A percentile compares a stretch with the other conserved stretches of the same genome.
phyloP scores from a whole-genome alignment of 1,140 invertebrate species.

The Carposina sasakii region DNA sequence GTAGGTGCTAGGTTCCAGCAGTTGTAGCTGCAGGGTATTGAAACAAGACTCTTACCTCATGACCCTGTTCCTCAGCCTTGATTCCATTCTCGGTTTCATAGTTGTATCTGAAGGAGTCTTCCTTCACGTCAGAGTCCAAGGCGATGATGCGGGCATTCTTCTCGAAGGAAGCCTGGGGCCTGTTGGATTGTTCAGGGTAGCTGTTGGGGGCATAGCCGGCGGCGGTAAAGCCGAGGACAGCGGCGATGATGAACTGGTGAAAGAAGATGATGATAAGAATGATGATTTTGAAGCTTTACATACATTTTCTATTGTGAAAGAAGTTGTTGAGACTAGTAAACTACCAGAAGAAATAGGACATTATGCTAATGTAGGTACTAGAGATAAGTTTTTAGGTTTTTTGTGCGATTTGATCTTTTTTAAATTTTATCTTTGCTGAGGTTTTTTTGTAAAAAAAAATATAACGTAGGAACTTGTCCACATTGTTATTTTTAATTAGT shows the following conservation, averaged over 20 bases:
- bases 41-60: slow-evolving; percentile 51
- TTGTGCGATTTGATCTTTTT: no score
- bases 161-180: slow-evolving; percentile 51
- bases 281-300: slow-evolving; percentile 7
- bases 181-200: slow-evolving; percentile 50
- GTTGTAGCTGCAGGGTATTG: no score
- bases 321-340: no score
- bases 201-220: slow-evolving; percentile 35
- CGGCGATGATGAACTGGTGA: slow-evolving; percentile 50
- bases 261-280: slow-evolving; percentile 14
- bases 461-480: no score
- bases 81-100: slow-evolving; percentile 65
- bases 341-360: no score
- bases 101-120: slow-evolving; percentile 60
- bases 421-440: no score
- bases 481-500: no score
- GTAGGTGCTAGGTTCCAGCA: no score
- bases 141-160: slow-evolving; percentile 55
- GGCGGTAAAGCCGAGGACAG: slow-evolving; percentile 47
- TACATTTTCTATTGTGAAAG: no score
- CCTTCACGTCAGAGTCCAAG: slow-evolving; percentile 55
- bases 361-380: no score
- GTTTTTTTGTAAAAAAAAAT: no score
- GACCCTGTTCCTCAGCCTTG: slow-evolving; percentile 60
- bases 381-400: no score